Evolutionary conservation across 2,113 vertebrate species (phyloP).

Genomic region (Elaphurus davidianus): DNA sequence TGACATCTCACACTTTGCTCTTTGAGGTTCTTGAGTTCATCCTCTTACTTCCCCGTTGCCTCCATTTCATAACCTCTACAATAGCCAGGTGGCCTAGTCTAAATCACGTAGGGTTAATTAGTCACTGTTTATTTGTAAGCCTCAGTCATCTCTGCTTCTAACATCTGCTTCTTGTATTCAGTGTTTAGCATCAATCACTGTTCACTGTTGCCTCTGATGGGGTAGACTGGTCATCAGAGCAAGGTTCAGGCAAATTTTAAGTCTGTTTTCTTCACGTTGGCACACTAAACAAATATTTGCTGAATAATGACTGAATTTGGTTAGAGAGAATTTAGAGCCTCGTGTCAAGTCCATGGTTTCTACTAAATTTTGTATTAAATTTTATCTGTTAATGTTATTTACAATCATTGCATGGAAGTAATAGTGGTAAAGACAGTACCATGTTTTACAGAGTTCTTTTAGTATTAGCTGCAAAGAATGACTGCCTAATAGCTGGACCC

Average conservation of each 20-base stretch:
- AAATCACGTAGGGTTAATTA: conserved; percentile 36
- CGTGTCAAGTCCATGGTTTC: not conserved
- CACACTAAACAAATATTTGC: not conserved
- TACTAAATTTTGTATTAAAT: not conserved
- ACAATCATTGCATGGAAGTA: not conserved
- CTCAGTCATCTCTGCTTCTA: not conserved
- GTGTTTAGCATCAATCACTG: conserved; percentile 32
- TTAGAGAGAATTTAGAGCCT: not conserved
- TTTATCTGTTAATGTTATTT: not conserved
- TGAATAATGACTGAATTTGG: not conserved
- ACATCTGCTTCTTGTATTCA: conserved; percentile 49
- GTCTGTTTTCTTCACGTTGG: not conserved
- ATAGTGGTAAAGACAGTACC: not conserved
- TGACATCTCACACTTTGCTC: not conserved
- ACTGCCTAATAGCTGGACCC: not conserved
- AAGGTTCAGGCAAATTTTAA: not conserved
- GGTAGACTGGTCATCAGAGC: not conserved
- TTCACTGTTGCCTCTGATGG: not conserved
- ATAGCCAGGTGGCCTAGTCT: conserved; percentile 39
- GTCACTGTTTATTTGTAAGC: conserved; percentile 54
- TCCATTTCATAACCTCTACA: conserved; percentile 4
- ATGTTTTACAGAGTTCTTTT: not conserved
- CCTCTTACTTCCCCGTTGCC: not conserved
- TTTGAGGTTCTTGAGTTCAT: not conserved
- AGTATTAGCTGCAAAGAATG: not conserved